A percentile compares a stretch with the other conserved stretches of the same genome.
Conservation (phyloP, 2,113 vertebrate species). For the Miniopterus natalensis region DNA sequence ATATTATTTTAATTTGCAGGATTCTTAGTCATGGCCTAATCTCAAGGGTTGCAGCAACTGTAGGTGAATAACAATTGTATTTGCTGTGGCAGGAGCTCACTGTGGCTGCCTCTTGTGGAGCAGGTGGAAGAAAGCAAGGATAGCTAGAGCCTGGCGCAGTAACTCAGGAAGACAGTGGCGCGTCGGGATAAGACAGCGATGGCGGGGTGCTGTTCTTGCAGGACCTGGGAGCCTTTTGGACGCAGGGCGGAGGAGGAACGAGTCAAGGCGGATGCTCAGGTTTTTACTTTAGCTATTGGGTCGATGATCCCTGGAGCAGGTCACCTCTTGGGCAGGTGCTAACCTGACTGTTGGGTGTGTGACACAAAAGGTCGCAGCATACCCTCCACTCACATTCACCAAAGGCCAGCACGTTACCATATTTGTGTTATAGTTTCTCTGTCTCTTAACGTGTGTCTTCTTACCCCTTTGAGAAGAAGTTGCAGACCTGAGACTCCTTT, state of each 20-base stretch:
- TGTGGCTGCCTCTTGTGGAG: neutral
- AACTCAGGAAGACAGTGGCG: neutral
- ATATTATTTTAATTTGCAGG: constrained; percentile 7
- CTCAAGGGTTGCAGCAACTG: neutral
- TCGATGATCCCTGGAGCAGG: neutral
- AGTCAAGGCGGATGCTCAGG: neutral
- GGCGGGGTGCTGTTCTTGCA: neutral
- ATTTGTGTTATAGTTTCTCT: neutral
- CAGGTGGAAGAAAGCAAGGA: neutral
- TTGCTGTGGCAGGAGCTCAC: neutral
- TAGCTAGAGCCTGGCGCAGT: neutral
- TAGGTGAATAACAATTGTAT: neutral
- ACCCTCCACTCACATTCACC: too few relatives aligned
- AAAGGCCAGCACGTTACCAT: neutral
- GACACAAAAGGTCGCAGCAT: neutral
- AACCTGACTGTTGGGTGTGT: neutral
- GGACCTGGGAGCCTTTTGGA: neutral
- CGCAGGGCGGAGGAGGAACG: neutral
- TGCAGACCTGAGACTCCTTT: neutral
- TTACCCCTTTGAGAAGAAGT: neutral
- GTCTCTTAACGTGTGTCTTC: neutral
- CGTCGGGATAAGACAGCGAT: neutral
- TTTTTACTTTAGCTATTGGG: neutral
- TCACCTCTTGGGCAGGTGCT: neutral
- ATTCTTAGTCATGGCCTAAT: constrained; percentile 17